Evolutionary conservation across 2,113 vertebrate species (phyloP).

Genomic region (Tetraodon nigroviridis): DNA sequence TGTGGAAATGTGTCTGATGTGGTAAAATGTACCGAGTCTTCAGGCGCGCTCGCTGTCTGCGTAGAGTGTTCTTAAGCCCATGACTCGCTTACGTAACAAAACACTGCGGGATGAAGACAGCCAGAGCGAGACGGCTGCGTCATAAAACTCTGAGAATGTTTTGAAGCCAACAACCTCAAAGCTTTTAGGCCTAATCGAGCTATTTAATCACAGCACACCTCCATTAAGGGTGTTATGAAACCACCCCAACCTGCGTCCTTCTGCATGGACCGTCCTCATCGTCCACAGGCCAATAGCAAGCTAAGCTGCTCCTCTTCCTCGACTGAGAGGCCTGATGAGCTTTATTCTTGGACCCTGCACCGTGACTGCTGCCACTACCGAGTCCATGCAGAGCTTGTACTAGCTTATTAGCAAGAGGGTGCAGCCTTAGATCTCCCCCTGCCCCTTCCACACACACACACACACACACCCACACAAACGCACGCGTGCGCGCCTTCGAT

Average conservation of each 20-base stretch:
- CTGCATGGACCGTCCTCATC: constrained; percentile 38
- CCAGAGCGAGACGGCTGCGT: background rate
- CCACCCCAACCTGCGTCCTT: constrained; percentile 22
- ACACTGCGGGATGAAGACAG: constrained; percentile 12
- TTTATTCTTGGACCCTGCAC: constrained; percentile 34
- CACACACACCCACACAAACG: background rate
- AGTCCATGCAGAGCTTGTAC: constrained; percentile 39
- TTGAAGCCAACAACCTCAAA: constrained; percentile 3
- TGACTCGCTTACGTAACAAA: constrained; percentile 19
- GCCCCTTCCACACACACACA: background rate
- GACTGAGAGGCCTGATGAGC: constrained; percentile 14
- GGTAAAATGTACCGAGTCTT: constrained; percentile 22
- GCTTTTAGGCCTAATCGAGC: constrained; percentile 12
- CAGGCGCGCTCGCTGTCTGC: constrained; percentile 7
- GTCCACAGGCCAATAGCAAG: constrained; percentile 43
- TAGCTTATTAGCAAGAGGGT: constrained; percentile 56
- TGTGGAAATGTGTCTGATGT: constrained; percentile 29
- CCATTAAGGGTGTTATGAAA: constrained; percentile 3
- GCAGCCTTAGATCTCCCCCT: constrained; percentile 32
- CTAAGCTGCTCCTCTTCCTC: constrained; percentile 36
- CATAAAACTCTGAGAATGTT: constrained; percentile 1
- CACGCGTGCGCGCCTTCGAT: constrained; percentile 16
- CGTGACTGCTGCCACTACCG: constrained; percentile 35
- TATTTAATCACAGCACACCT: constrained; percentile 6
- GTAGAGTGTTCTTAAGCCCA: constrained; percentile 9